phyloP scores from a whole-genome alignment of 2,888 invertebrate genomes.

The Dynastes tityus region DNA sequence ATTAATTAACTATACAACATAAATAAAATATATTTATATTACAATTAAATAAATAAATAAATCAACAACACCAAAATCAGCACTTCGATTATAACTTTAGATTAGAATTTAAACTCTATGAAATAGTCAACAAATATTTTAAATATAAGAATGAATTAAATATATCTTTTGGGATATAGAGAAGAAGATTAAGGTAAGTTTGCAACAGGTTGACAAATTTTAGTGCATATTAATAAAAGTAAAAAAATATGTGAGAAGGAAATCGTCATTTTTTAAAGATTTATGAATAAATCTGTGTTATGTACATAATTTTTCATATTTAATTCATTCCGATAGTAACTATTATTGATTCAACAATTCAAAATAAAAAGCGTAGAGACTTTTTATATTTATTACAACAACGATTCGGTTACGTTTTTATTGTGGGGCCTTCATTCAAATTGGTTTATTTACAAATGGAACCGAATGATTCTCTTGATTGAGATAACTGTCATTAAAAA shows the following conservation, averaged over 20 bases:
- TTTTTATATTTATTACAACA: background rate
- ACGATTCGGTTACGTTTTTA: background rate
- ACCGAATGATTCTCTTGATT: background rate
- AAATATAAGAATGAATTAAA: conserved; percentile 49
- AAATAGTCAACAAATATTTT: conserved; percentile 44
- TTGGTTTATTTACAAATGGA: conserved; percentile 32
- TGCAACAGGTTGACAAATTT: no score
- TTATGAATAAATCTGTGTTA: no score
- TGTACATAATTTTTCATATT: conserved; percentile 11
- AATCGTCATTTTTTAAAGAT: no score
- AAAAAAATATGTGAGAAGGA: no score
- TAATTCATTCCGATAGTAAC: conserved; percentile 39
- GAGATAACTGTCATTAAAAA: background rate
- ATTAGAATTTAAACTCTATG: conserved; percentile 45
- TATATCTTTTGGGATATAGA: background rate
- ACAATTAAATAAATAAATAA: conserved; percentile 56
- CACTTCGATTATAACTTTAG: conserved; percentile 30
- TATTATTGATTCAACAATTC: conserved; percentile 37
- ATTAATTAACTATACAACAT: conserved; percentile 59
- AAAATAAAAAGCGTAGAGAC: conserved; percentile 38
- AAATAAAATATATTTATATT: conserved; percentile 55
- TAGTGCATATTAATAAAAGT: no score
- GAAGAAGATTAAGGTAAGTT: no score
- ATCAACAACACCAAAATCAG: conserved; percentile 50
- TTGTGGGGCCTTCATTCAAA: background rate